Conservation (phyloP, 2,113 vertebrate genomes). For the Varanus komodoensis region DNA sequence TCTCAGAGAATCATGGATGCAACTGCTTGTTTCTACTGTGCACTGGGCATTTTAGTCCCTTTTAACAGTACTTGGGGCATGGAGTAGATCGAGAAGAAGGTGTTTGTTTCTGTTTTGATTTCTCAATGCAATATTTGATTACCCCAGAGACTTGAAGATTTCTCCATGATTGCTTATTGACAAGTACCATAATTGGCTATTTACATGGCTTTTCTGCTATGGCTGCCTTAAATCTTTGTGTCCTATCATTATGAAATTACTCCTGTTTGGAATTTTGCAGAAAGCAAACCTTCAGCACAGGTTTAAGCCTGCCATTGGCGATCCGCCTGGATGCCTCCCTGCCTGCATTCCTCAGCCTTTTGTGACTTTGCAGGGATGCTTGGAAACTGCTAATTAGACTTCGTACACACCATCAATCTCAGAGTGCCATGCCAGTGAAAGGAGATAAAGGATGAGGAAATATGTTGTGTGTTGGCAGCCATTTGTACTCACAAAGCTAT, state of each 20-base stretch:
- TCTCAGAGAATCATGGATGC: neutral
- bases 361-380: slow-evolving; percentile 21
- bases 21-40: neutral
- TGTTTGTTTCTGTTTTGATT: neutral
- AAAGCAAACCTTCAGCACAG: neutral
- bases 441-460: slow-evolving; percentile 10
- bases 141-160: neutral
- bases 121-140: neutral
- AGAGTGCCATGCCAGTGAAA: neutral
- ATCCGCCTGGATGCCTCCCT: neutral
- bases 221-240: neutral
- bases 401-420: slow-evolving; percentile 11
- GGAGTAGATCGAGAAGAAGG: neutral
- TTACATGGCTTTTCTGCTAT: neutral
- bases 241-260: slow-evolving; percentile 7
- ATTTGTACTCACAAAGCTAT: slow-evolving; percentile 16
- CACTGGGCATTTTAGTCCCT: neutral
- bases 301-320: neutral
- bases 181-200: neutral
- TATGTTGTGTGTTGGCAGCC: neutral
- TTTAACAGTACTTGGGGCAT: neutral
- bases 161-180: neutral
- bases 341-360: slow-evolving; percentile 7
- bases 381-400: slow-evolving; percentile 21
- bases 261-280: neutral